Evolutionary conservation across 2,113 vertebrate species (phyloP).

Genomic region (Athene noctua): DNA sequence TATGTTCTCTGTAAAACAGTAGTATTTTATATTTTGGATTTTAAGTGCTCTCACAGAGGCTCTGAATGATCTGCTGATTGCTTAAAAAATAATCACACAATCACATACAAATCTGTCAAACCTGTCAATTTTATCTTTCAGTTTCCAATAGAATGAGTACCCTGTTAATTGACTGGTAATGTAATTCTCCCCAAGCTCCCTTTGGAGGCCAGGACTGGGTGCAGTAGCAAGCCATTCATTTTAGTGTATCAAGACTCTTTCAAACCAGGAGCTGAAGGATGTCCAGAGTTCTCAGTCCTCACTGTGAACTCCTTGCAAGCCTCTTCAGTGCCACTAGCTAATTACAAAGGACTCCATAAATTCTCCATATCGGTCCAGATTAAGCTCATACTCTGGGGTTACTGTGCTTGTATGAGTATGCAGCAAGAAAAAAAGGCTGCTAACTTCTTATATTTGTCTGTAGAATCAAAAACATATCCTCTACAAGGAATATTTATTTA

Average conservation of each 20-base stretch:
- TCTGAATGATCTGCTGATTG: constrained; percentile 14
- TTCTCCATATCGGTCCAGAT: background rate
- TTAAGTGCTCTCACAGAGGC: background rate
- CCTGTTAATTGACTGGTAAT: background rate
- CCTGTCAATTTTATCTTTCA: background rate
- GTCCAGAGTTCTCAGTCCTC: background rate
- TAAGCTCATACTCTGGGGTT: background rate
- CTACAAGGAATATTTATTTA: background rate
- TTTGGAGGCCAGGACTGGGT: background rate
- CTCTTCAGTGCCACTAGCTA: background rate
- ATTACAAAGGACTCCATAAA: background rate
- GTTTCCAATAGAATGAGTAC: background rate
- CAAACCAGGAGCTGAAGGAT: background rate
- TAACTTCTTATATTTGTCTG: background rate
- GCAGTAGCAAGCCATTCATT: background rate
- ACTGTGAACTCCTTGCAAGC: background rate
- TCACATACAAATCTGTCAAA: background rate
- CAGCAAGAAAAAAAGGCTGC: background rate
- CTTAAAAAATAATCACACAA: constrained; percentile 16
- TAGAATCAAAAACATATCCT: background rate
- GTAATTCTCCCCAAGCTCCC: background rate
- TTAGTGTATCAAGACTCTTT: background rate
- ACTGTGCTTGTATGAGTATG: background rate
- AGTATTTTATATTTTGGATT: background rate
- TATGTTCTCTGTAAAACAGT: background rate